Percentiles rank a stretch among this genome's conserved stretches.
These are phyloP conservation scores for Lophotis ruficrista DNA, from an alignment of 2,113 vertebrate genomes.

Conservation along the genomic window DNA sequence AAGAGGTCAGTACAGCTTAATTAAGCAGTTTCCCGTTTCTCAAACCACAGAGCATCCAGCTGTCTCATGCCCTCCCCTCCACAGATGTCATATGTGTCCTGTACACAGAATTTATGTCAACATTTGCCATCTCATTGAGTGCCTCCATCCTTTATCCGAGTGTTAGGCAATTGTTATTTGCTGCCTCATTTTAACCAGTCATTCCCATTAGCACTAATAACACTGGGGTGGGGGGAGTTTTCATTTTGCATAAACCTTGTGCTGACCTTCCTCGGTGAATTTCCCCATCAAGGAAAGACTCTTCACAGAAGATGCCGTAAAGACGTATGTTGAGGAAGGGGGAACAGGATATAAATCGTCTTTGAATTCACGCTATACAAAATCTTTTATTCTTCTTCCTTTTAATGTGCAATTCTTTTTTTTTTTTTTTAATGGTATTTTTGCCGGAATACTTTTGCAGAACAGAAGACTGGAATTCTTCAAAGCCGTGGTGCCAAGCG, in stretches of 20 bases:
- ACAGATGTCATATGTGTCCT: neutral
- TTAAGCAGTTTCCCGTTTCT: slow-evolving; percentile 45
- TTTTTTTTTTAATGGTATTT: slow-evolving; percentile 5
- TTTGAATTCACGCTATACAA: neutral
- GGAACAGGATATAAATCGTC: neutral
- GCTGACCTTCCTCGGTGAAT: slow-evolving; percentile 1
- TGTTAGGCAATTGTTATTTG: neutral
- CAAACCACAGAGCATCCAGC: neutral
- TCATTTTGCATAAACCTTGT: slow-evolving; percentile 17
- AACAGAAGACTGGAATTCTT: slow-evolving; percentile 43
- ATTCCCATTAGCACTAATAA: slow-evolving; percentile 2
- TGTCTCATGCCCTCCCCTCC: neutral
- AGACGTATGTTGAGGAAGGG: neutral
- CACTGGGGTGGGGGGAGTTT: neutral
- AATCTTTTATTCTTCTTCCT: neutral
- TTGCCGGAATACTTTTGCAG: slow-evolving; percentile 40
- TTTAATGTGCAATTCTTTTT: neutral
- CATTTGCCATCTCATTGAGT: neutral
- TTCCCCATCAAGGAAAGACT: neutral
- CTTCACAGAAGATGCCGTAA: neutral
- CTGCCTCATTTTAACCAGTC: neutral
- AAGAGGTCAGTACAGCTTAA: neutral
- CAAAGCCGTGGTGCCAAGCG: neutral
- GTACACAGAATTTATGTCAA: slow-evolving; percentile 37
- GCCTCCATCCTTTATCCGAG: neutral